Percentiles rank a stretch among this genome's conserved stretches.
phyloP scores from a whole-genome alignment of 2,113 vertebrate genomes.

The Butastur rufipennis region DNA sequence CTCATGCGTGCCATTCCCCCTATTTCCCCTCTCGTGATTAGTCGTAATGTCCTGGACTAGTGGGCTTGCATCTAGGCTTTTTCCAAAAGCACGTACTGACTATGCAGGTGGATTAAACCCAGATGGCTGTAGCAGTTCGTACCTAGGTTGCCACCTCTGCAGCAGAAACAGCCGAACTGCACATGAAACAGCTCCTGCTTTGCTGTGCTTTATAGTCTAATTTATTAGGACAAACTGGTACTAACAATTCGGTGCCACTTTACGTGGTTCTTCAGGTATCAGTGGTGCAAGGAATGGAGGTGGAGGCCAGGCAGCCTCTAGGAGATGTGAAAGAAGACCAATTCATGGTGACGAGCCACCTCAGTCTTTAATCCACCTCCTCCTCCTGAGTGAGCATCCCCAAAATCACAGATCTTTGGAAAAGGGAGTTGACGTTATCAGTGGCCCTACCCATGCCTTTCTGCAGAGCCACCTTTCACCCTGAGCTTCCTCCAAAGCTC shows the following conservation, averaged over 20 bases:
- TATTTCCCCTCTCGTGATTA: neutral
- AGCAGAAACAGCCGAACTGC: neutral
- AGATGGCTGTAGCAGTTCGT: neutral
- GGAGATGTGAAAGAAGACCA: neutral
- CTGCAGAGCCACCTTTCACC: neutral
- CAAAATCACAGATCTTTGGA: neutral
- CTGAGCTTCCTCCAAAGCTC: neutral
- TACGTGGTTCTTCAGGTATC: rapidly evolving
- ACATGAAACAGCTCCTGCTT: neutral
- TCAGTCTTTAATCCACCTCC: neutral
- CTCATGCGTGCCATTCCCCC: neutral
- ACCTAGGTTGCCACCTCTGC: neutral
- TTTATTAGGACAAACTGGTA: neutral
- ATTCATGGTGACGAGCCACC: neutral
- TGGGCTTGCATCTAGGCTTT: neutral
- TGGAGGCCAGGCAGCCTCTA: neutral
- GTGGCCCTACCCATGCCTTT: neutral
- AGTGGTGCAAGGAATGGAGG: neutral
- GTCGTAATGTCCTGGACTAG: neutral
- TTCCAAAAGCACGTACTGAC: neutral
- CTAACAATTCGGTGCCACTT: rapidly evolving
- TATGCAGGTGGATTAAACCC: neutral
- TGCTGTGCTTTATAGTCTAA: rapidly evolving
- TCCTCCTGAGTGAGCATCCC: neutral
- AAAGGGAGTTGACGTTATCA: neutral